Percentiles rank a stretch among this genome's conserved stretches.
These are phyloP conservation scores for Xylophagus ater DNA, from an alignment of 2,888 invertebrate species.

Conservation along the genomic window DNA sequence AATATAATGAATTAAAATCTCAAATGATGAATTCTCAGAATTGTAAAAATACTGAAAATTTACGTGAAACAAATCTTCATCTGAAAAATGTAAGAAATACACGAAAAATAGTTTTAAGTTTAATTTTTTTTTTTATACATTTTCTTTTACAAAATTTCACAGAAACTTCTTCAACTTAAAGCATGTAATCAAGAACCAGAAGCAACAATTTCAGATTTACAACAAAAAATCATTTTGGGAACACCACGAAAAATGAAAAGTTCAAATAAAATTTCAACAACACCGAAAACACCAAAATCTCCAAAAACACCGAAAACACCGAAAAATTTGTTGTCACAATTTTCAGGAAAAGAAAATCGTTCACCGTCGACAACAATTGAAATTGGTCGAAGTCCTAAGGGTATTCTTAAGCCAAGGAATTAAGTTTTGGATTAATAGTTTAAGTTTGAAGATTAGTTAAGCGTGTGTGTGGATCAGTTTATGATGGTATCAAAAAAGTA, in stretches of 20 bases:
- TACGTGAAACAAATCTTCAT: slow-evolving; percentile 17
- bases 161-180: slow-evolving; percentile 19
- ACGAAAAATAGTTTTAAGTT: neutral
- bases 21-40: slow-evolving; percentile 12
- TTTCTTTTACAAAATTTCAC: neutral
- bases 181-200: slow-evolving; percentile 18
- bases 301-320: slow-evolving; percentile 34
- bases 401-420: slow-evolving; percentile 9
- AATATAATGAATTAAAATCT: slow-evolving; percentile 15
- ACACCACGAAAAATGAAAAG: slow-evolving; percentile 6
- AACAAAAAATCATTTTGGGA: slow-evolving; percentile 15
- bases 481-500: too few relatives aligned
- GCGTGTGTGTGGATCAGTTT: too few relatives aligned
- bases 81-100: slow-evolving; percentile 18
- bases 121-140: slow-evolving; percentile 1
- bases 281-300: slow-evolving; percentile 28
- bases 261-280: slow-evolving; percentile 18
- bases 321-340: slow-evolving; percentile 30
- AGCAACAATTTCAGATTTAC: slow-evolving; percentile 16
- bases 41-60: slow-evolving; percentile 13
- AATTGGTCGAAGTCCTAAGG: slow-evolving; percentile 10
- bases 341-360: slow-evolving; percentile 35
- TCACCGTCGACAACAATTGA: slow-evolving; percentile 23
- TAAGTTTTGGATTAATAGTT: too few relatives aligned
- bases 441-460: too few relatives aligned